Evolutionary conservation across 2,113 vertebrate species (phyloP).

Genomic region (Paramormyrops kingsleyae): DNA sequence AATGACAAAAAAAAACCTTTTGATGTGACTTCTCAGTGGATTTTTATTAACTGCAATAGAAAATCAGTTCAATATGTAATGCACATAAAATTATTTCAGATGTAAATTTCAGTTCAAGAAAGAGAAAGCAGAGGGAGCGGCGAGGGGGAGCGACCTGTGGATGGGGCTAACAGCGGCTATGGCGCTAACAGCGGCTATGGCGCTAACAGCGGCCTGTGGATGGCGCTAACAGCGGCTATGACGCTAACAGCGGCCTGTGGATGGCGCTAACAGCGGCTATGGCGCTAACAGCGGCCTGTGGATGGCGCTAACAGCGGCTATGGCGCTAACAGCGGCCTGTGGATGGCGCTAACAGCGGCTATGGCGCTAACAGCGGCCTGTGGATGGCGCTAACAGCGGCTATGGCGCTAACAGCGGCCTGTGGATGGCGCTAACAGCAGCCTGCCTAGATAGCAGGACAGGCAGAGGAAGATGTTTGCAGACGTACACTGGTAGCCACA

Average conservation of each 20-base stretch:
- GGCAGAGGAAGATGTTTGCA: not conserved
- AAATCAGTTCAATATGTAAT: conserved; percentile 9
- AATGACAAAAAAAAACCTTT: not conserved
- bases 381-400: not conserved
- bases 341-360: not conserved
- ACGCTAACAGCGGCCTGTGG: not conserved
- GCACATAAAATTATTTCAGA: not conserved
- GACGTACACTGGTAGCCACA: not conserved
- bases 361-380: not conserved
- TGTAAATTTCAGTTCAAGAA: not conserved
- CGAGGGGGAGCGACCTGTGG: not conserved
- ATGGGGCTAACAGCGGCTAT: not conserved
- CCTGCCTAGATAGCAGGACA: not conserved
- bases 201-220: too few relatives aligned
- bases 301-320: too few relatives aligned
- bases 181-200: not conserved
- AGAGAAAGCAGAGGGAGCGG: not conserved
- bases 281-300: not conserved
- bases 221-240: too few relatives aligned
- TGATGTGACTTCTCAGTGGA: not conserved
- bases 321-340: not conserved
- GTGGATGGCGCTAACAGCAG: too few relatives aligned
- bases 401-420: too few relatives aligned
- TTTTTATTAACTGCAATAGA: conserved; percentile 1
- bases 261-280: not conserved